Percentiles rank a stretch among this genome's conserved stretches.
Conservation (phyloP, 2,113 vertebrate species). For the mouse (Mus musculus) region DNA sequence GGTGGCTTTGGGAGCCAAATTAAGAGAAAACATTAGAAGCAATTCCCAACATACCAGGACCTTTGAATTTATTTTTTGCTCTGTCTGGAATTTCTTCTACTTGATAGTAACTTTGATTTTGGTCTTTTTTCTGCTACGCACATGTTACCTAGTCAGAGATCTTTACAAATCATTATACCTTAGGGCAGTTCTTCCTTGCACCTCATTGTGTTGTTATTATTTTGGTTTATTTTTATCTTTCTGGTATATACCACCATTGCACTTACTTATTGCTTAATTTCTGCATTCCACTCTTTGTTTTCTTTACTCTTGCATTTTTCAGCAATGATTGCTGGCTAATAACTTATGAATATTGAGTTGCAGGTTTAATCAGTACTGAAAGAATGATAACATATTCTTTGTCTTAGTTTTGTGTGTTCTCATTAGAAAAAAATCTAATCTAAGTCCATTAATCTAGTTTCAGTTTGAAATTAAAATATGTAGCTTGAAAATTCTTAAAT, state of each 20-base stretch:
- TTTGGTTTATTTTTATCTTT: not conserved
- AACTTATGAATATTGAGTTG: not conserved
- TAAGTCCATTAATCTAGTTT: constrained; percentile 51
- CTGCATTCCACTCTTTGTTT: constrained; percentile 8
- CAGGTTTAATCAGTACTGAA: constrained; percentile 27
- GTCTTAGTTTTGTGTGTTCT: constrained; percentile 3
- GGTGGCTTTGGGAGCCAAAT: too few relatives aligned
- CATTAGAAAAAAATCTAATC: constrained; percentile 17
- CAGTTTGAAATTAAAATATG: constrained; percentile 50
- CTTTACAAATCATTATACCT: not conserved
- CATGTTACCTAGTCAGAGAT: not conserved
- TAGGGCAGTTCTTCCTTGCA: not conserved
- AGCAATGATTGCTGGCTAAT: not conserved
- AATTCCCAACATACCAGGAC: not conserved
- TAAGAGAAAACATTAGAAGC: too few relatives aligned
- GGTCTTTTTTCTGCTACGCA: not conserved
- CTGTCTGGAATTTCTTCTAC: not conserved
- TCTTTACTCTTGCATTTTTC: constrained; percentile 10
- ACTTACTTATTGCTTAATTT: constrained; percentile 33
- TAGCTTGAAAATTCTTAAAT: not conserved
- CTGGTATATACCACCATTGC: not conserved
- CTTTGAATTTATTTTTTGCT: not conserved
- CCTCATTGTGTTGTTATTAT: not conserved
- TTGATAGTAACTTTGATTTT: not conserved
- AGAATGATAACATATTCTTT: constrained; percentile 47